phyloP scores from a whole-genome alignment of 1,140 invertebrate genomes.

The Elysia chlorotica region DNA sequence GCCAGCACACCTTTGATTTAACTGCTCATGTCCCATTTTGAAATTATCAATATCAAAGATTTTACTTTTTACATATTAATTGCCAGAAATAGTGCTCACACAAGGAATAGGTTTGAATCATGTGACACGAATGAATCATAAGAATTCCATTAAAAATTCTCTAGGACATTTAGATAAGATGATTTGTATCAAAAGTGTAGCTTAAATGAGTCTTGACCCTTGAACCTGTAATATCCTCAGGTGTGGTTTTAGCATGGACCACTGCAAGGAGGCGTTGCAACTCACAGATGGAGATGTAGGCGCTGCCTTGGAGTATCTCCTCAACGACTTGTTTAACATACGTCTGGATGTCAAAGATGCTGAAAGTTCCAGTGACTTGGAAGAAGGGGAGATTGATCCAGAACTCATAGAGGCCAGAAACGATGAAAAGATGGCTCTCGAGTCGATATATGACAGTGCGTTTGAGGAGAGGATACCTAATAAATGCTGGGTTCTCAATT shows the following conservation, averaged over 20 bases:
- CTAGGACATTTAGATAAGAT: too few relatives aligned
- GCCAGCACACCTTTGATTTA: too few relatives aligned
- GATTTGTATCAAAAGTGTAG: too few relatives aligned
- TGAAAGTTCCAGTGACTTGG: not conserved
- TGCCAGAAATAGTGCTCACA: too few relatives aligned
- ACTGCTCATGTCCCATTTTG: too few relatives aligned
- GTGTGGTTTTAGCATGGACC: slow-evolving; percentile 51
- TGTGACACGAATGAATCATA: too few relatives aligned
- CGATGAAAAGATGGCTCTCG: slow-evolving; percentile 53
- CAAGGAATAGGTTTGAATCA: too few relatives aligned
- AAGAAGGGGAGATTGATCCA: slow-evolving; percentile 6
- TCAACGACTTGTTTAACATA: slow-evolving; percentile 41
- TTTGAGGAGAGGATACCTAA: slow-evolving; percentile 51
- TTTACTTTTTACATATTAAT: too few relatives aligned
- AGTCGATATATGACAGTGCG: slow-evolving; percentile 51
- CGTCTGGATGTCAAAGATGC: not conserved
- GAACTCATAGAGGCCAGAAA: slow-evolving; percentile 44
- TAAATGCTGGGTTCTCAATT: slow-evolving; percentile 45
- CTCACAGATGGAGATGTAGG: slow-evolving; percentile 51
- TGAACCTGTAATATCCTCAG: too few relatives aligned
- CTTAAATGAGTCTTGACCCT: too few relatives aligned
- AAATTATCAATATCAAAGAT: too few relatives aligned
- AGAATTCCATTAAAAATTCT: too few relatives aligned
- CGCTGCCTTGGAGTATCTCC: slow-evolving; percentile 46
- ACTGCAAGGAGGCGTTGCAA: slow-evolving; percentile 49